Evolutionary conservation across 2,888 invertebrate genomes (phyloP).

Genomic region (Rhingia rostrata): DNA sequence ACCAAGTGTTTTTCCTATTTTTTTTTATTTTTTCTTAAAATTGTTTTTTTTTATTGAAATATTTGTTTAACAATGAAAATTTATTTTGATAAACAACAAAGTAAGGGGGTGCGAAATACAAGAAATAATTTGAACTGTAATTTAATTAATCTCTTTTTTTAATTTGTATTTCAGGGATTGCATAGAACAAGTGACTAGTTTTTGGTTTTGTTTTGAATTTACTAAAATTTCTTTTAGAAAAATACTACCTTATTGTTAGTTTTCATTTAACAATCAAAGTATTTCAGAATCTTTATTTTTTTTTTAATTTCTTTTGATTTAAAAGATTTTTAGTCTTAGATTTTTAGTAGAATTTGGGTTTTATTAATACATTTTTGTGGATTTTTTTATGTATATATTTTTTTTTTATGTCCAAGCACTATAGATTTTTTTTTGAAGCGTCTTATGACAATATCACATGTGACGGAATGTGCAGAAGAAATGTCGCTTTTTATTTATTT

Average conservation of each 20-base stretch:
- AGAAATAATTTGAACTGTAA: conserved; percentile 10
- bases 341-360: conserved; percentile 35
- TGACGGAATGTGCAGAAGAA: conserved; percentile 45
- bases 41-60: conserved; percentile 1
- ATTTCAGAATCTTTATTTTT: conserved; percentile 18
- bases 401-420: conserved; percentile 32
- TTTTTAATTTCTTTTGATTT: conserved; percentile 56
- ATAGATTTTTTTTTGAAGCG: conserved; percentile 7
- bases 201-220: conserved; percentile 9
- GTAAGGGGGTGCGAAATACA: conserved; percentile 44
- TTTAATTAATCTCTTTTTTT: neutral
- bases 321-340: conserved; percentile 56
- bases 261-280: conserved; percentile 46
- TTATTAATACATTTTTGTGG: neutral
- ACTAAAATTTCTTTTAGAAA: conserved; percentile 50
- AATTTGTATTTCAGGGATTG: conserved; percentile 29
- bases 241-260: conserved; percentile 49
- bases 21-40: conserved; percentile 21
- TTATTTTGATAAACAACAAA: conserved; percentile 21
- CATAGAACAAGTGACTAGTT: conserved; percentile 38
- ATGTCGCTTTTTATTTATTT: conserved; percentile 18
- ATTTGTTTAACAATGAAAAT: conserved; percentile 7
- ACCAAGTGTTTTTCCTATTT: conserved; percentile 15
- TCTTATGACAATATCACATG: conserved; percentile 27
- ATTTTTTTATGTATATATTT: neutral